These are phyloP conservation scores for Epirrhoe alternata DNA, from an alignment of 2,888 invertebrate species.

Conservation along the genomic window DNA sequence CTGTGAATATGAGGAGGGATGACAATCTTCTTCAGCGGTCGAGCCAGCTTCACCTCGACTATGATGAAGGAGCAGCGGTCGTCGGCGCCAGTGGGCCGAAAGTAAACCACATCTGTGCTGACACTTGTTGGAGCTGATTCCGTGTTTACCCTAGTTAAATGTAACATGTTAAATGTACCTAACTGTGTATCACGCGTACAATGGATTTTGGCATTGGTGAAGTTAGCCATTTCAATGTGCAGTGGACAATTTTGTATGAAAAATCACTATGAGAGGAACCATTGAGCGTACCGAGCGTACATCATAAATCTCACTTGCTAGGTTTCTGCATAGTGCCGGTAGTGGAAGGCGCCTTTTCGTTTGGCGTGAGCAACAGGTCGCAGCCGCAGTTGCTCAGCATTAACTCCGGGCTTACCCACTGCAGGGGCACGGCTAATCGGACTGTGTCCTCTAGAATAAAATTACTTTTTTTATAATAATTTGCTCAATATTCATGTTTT, in stretches of 20 bases:
- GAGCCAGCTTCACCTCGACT: constrained; percentile 63
- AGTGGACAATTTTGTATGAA: too few relatives aligned
- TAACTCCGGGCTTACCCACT: constrained; percentile 58
- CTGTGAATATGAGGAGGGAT: constrained; percentile 59
- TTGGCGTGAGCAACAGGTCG: constrained; percentile 55
- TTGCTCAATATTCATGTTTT: too few relatives aligned
- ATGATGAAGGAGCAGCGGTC: constrained; percentile 65
- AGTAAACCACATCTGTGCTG: constrained; percentile 45
- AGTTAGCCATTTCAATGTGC: too few relatives aligned
- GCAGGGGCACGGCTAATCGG: constrained; percentile 64
- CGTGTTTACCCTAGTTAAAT: constrained; percentile 45
- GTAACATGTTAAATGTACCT: background rate
- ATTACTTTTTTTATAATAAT: background rate
- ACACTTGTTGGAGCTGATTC: constrained; percentile 46
- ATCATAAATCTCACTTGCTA: constrained; percentile 46
- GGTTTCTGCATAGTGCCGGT: constrained; percentile 46
- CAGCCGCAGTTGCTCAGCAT: constrained; percentile 66
- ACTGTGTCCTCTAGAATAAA: constrained; percentile 56
- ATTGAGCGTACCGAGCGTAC: background rate
- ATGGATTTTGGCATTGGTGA: too few relatives aligned
- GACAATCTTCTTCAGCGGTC: constrained; percentile 56
- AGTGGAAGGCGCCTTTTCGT: constrained; percentile 51
- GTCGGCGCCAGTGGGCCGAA: constrained; percentile 61
- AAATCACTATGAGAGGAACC: too few relatives aligned
- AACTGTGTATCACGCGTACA: too few relatives aligned